Conservation (phyloP, 37 sponge, comb jelly and placozoan species). For the Halichondria panicea region DNA sequence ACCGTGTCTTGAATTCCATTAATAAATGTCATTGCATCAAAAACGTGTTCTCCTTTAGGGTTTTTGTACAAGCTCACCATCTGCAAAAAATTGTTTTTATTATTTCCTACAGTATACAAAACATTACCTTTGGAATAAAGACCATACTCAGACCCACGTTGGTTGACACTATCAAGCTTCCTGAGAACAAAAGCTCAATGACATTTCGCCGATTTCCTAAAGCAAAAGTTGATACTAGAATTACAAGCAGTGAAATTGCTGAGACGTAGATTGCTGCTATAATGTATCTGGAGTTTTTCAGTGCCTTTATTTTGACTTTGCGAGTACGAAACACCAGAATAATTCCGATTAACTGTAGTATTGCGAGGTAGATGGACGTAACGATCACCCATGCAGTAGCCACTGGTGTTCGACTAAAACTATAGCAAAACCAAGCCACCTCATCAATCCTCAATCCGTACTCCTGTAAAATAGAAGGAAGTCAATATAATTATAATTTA, state of each 20-base stretch:
- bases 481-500: too few species aligned
- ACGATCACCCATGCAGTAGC: too few species aligned
- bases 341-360: slow-evolving; percentile 34
- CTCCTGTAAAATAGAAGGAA: slow-evolving; percentile 7
- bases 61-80: too few species aligned
- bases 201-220: slow-evolving; percentile 12
- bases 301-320: slow-evolving; percentile 34
- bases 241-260: slow-evolving; percentile 13
- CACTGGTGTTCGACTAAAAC: too few species aligned
- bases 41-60: too few species aligned
- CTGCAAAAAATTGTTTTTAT: too few species aligned
- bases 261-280: slow-evolving; percentile 38
- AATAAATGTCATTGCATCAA: too few species aligned
- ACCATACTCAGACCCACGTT: slow-evolving; percentile 17
- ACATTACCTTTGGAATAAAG: slow-evolving; percentile 47
- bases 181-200: slow-evolving; percentile 1
- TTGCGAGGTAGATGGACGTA: too few species aligned
- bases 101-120: too few species aligned
- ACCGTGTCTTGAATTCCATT: too few species aligned
- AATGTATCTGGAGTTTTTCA: slow-evolving; percentile 53
- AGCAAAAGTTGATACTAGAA: slow-evolving; percentile 16
- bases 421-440: slow-evolving; percentile 12
- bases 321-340: slow-evolving; percentile 35
- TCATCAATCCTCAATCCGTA: not conserved
- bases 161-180: slow-evolving; percentile 5